Percentiles rank a stretch among this genome's conserved stretches.
phyloP scores from a whole-genome alignment of 2,888 invertebrate genomes.

The Drosophila nigritarsus region DNA sequence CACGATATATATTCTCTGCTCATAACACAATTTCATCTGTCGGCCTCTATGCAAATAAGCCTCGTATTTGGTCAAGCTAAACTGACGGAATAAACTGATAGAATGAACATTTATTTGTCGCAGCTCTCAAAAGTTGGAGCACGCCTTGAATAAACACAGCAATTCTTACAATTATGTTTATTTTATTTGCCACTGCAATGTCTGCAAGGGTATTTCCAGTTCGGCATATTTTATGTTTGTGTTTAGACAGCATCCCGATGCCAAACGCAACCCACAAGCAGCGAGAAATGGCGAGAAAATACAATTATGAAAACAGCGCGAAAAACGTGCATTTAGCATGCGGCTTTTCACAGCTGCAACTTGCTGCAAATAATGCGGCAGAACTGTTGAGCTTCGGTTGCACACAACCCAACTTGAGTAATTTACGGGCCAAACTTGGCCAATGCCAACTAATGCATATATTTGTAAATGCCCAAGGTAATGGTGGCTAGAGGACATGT shows the following conservation, averaged over 20 bases:
- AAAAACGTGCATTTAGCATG: slow-evolving; percentile 51
- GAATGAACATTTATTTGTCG: not conserved
- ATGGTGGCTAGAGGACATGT: slow-evolving; percentile 40
- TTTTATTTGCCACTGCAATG: not conserved
- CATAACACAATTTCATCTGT: not conserved
- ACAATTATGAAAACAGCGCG: slow-evolving; percentile 65
- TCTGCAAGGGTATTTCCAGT: slow-evolving; percentile 3
- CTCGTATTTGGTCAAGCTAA: not conserved
- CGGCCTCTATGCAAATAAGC: not conserved
- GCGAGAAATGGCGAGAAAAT: slow-evolving; percentile 55
- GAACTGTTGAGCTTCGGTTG: slow-evolving; percentile 39
- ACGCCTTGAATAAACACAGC: not conserved
- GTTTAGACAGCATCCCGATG: slow-evolving; percentile 8
- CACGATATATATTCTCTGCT: not conserved
- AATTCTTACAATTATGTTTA: not conserved
- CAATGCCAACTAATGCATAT: slow-evolving; percentile 38
- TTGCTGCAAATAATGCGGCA: slow-evolving; percentile 18
- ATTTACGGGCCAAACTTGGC: slow-evolving; percentile 30
- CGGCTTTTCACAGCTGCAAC: slow-evolving; percentile 26
- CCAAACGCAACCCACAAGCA: slow-evolving; percentile 4
- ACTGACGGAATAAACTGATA: not conserved
- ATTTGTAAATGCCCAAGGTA: slow-evolving; percentile 41
- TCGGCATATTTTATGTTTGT: slow-evolving; percentile 44
- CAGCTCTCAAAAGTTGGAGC: not conserved
- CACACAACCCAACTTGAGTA: not conserved